Percentiles rank a stretch among this genome's conserved stretches.
These are phyloP conservation scores for Rhodinocichla rosea DNA, from an alignment of 2,113 vertebrate species.

Conservation along the genomic window DNA sequence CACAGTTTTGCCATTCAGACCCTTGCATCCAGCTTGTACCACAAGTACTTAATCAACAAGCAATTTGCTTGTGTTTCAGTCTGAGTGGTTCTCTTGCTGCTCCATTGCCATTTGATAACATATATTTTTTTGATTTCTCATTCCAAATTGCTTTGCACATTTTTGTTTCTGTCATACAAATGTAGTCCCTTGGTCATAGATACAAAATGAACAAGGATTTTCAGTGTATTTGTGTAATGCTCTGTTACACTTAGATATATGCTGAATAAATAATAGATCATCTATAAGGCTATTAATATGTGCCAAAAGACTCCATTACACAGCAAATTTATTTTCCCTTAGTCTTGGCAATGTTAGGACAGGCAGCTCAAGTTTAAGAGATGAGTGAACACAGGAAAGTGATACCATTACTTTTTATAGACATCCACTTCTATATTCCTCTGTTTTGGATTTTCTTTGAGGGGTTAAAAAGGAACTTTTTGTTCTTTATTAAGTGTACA, in stretches of 20 bases:
- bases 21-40: background rate
- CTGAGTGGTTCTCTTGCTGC: background rate
- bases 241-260: background rate
- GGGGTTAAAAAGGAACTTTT: background rate
- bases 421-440: background rate
- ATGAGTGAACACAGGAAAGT: background rate
- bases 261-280: background rate
- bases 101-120: background rate
- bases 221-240: background rate
- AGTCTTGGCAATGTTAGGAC: background rate
- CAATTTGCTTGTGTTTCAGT: background rate
- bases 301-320: background rate
- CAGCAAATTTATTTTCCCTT: constrained; percentile 16
- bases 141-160: background rate
- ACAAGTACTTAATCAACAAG: background rate
- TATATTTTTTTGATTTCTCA: background rate
- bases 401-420: background rate
- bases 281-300: background rate
- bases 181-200: background rate
- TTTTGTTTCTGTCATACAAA: background rate
- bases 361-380: background rate
- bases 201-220: background rate
- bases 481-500: background rate
- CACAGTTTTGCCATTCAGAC: background rate
- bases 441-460: background rate